Percentiles rank a stretch among this genome's conserved stretches.
phyloP scores from a whole-genome alignment of 2,797 vertebrate species.

The Lycodopsis pacificus region DNA sequence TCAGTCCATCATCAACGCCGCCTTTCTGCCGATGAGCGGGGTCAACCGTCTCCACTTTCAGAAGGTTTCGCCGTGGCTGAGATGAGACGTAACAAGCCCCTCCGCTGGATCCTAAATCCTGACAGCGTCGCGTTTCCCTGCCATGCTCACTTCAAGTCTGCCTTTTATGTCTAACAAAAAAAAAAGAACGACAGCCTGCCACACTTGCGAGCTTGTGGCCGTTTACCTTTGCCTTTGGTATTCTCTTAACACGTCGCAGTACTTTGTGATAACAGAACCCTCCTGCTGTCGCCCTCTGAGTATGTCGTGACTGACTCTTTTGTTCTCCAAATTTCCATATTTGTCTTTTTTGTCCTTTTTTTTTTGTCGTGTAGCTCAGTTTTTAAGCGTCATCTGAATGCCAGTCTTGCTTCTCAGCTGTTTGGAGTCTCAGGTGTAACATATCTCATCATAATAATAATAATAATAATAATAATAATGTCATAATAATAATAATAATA shows the following conservation, averaged over 20 bases:
- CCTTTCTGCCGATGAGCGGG: slow-evolving; percentile 42
- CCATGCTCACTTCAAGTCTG: slow-evolving; percentile 42
- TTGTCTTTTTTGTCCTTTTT: slow-evolving; percentile 10
- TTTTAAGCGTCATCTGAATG: slow-evolving; percentile 21
- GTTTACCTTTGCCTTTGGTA: slow-evolving; percentile 56
- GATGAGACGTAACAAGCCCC: slow-evolving; percentile 49
- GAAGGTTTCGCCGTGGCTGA: slow-evolving; percentile 38
- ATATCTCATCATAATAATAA: slow-evolving; percentile 3
- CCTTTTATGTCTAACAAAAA: slow-evolving; percentile 50
- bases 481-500: background rate
- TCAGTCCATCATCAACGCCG: slow-evolving; percentile 50
- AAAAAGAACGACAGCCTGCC: slow-evolving; percentile 37
- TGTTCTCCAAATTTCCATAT: slow-evolving; percentile 45
- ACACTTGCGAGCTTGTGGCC: slow-evolving; percentile 40
- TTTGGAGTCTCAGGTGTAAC: slow-evolving; percentile 5
- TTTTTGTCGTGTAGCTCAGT: background rate
- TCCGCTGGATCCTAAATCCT: slow-evolving; percentile 57
- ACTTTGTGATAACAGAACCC: slow-evolving; percentile 45
- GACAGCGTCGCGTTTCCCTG: slow-evolving; percentile 50
- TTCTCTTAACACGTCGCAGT: slow-evolving; percentile 37
- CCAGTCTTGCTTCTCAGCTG: background rate
- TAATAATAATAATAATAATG: no score
- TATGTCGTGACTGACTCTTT: slow-evolving; percentile 20
- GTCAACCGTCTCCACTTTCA: slow-evolving; percentile 65
- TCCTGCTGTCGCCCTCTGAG: slow-evolving; percentile 34